phyloP scores from a whole-genome alignment of 1,140 invertebrate species.

The Dendrolimus kikuchii region DNA sequence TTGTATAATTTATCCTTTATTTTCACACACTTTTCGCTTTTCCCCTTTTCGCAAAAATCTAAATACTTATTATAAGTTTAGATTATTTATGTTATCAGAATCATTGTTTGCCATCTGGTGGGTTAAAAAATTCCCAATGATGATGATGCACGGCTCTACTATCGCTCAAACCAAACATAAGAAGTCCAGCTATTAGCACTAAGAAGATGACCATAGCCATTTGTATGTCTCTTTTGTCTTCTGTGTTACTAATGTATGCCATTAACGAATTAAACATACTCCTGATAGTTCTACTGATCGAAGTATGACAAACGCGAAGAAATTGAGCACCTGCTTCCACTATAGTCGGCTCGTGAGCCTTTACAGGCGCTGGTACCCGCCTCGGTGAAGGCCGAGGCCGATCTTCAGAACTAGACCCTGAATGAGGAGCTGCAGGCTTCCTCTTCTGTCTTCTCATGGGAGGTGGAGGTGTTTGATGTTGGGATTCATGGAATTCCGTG shows the following conservation, averaged over 20 bases:
- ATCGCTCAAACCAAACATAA: constrained; percentile 79
- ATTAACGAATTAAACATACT: constrained; percentile 77
- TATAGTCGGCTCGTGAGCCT: constrained; percentile 72
- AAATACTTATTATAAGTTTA: background rate
- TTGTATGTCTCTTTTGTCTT: constrained; percentile 81
- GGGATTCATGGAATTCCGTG: constrained; percentile 43
- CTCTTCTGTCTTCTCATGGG: constrained; percentile 51
- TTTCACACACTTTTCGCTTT: too few relatives aligned
- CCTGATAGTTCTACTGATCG: constrained; percentile 76
- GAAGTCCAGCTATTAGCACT: constrained; percentile 80
- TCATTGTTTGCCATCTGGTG: constrained; percentile 72
- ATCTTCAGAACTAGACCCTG: constrained; percentile 70
- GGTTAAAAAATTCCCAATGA: constrained; percentile 89
- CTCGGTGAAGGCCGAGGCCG: constrained; percentile 57
- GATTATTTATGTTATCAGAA: too few relatives aligned
- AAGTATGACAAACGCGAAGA: constrained; percentile 75
- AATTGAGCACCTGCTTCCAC: constrained; percentile 78
- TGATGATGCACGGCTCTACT: constrained; percentile 83
- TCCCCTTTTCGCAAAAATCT: background rate
- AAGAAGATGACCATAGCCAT: constrained; percentile 82
- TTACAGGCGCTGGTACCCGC: constrained; percentile 44
- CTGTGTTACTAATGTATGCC: constrained; percentile 70
- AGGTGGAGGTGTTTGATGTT: constrained; percentile 41
- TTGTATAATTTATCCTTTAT: too few relatives aligned
- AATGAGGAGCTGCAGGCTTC: constrained; percentile 43